These are phyloP conservation scores for Junonia oenone DNA, from an alignment of 2,888 invertebrate species.

Conservation along the genomic window DNA sequence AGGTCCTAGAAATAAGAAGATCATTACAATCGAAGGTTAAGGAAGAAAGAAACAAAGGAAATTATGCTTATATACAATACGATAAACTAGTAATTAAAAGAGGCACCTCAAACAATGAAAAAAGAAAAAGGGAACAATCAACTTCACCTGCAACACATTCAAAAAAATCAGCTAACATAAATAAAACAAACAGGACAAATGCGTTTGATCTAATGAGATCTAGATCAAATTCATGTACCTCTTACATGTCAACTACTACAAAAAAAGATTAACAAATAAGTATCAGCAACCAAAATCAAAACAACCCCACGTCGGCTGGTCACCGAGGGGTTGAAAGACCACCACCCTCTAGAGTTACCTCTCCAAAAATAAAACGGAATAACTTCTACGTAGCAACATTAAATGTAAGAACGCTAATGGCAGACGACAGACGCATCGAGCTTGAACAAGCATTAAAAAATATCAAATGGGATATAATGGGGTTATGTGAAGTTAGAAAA, in stretches of 20 bases:
- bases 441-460: constrained; percentile 24
- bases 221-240: constrained; percentile 16
- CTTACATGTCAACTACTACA: not conserved
- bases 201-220: constrained; percentile 19
- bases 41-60: constrained; percentile 21
- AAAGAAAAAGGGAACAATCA: constrained; percentile 21
- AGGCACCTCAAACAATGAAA: constrained; percentile 14
- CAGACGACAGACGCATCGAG: constrained; percentile 15
- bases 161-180: constrained; percentile 6
- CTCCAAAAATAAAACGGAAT: too few relatives aligned
- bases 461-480: constrained; percentile 32
- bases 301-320: constrained; percentile 31
- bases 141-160: constrained; percentile 15
- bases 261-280: constrained; percentile 12
- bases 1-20: too few relatives aligned
- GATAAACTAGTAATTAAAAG: constrained; percentile 12
- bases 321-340: constrained; percentile 28
- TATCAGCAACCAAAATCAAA: constrained; percentile 18
- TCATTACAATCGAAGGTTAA: constrained; percentile 6
- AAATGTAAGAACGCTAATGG: constrained; percentile 23
- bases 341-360: constrained; percentile 14
- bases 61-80: constrained; percentile 4
- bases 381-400: constrained; percentile 13
- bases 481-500: constrained; percentile 31
- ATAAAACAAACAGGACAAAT: constrained; percentile 12